Conservation (phyloP, 2,888 invertebrate species). For the Cataglyphis albicans region DNA sequence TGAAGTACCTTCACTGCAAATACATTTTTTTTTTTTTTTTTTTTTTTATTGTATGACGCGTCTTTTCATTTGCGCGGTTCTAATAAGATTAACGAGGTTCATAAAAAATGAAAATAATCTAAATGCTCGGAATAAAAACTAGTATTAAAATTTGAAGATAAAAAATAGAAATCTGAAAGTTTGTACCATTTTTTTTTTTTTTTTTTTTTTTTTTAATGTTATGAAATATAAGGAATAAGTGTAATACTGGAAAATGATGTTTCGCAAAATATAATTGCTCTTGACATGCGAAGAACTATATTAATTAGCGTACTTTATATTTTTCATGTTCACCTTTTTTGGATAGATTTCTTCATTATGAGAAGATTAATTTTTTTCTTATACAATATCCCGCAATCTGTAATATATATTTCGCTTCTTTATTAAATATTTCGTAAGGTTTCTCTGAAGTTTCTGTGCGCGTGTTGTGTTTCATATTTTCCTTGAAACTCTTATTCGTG, state of each 20-base stretch:
- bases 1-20: constrained; percentile 17
- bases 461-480: constrained; percentile 40
- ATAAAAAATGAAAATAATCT: constrained; percentile 11
- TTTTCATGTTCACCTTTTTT: not conserved
- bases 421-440: constrained; percentile 3
- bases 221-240: constrained; percentile 14
- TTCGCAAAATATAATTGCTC: not conserved
- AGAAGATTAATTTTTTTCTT: not conserved
- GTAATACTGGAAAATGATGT: not conserved
- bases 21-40: constrained; percentile 12
- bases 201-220: not conserved
- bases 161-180: constrained; percentile 6
- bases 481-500: constrained; percentile 37
- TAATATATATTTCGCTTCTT: not conserved
- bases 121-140: not conserved
- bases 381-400: not conserved
- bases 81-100: constrained; percentile 9
- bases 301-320: constrained; percentile 12
- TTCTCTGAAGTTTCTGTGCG: constrained; percentile 18
- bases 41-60: not conserved
- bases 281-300: not conserved
- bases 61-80: constrained; percentile 8
- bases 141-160: not conserved
- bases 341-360: not conserved
- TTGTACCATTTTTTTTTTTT: not conserved